phyloP scores from a whole-genome alignment of 2,797 vertebrate species.

The Botia almorhae region DNA sequence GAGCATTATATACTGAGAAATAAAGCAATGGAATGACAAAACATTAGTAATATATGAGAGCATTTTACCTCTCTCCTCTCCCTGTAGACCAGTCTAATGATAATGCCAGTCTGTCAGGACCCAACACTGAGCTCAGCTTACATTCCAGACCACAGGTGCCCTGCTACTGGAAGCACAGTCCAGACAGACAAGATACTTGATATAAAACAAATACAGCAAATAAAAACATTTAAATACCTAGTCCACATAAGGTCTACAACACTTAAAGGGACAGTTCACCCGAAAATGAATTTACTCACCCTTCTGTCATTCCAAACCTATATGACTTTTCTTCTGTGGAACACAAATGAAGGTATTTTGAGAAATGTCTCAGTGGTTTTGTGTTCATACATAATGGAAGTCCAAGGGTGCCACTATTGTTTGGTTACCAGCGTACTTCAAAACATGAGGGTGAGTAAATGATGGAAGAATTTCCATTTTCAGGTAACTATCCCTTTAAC shows the following conservation, averaged over 20 bases:
- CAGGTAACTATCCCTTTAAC: too few species aligned
- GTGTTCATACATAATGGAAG: too few species aligned
- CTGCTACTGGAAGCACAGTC: conserved; percentile 81
- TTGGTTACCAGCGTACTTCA: too few species aligned
- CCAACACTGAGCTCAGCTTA: conserved; percentile 74
- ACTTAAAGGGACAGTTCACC: not conserved
- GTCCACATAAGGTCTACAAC: not conserved
- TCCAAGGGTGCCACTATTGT: too few species aligned
- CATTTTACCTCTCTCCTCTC: conserved; percentile 79
- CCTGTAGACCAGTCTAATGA: conserved; percentile 95
- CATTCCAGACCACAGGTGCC: conserved; percentile 75
- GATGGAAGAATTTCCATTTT: too few species aligned
- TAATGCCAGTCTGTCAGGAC: conserved; percentile 82
- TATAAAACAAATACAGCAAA: not conserved
- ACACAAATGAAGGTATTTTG: too few species aligned
- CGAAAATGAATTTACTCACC: too few species aligned
- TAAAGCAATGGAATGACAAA: not conserved
- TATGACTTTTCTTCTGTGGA: too few species aligned
- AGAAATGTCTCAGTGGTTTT: too few species aligned
- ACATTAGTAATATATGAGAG: not conserved
- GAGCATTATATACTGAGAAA: not conserved
- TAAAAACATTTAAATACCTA: not conserved
- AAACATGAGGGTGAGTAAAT: too few species aligned
- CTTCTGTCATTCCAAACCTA: too few species aligned
- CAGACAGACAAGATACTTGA: conserved; percentile 15